These are phyloP conservation scores for Drosophila pseudotalamancana DNA, from an alignment of 2,888 invertebrate genomes.

Conservation along the genomic window DNA sequence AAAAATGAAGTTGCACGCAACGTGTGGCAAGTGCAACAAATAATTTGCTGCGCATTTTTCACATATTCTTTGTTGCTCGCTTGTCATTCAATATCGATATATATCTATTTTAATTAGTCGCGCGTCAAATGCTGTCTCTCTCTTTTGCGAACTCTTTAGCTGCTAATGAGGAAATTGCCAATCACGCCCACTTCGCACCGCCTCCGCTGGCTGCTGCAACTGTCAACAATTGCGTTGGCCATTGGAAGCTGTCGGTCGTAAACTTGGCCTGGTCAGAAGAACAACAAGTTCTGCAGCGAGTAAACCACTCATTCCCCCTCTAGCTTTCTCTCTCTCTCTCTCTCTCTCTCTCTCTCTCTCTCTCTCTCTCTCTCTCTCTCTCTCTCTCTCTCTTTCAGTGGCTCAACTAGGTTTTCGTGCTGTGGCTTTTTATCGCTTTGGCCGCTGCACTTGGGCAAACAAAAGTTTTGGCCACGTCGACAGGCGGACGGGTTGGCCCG, in stretches of 20 bases:
- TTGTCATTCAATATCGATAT: slow-evolving; percentile 7
- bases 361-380: too few species aligned
- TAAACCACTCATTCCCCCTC: too few species aligned
- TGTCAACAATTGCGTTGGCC: slow-evolving; percentile 45
- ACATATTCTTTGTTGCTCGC: background rate
- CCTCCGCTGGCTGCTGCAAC: slow-evolving; percentile 1
- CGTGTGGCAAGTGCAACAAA: slow-evolving; percentile 19
- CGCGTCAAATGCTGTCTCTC: slow-evolving; percentile 16
- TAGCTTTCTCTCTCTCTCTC: too few species aligned
- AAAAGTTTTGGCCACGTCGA: slow-evolving; percentile 60
- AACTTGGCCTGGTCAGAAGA: slow-evolving; percentile 58
- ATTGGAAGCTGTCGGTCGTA: slow-evolving; percentile 46
- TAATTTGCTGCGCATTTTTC: slow-evolving; percentile 14
- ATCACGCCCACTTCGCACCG: slow-evolving; percentile 3
- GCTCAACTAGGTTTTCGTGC: slow-evolving; percentile 49
- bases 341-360: too few species aligned
- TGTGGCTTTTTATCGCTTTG: slow-evolving; percentile 65
- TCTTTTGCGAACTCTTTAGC: too few species aligned
- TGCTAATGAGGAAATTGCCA: slow-evolving; percentile 60
- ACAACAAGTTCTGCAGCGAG: slow-evolving; percentile 36
- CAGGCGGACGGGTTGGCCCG: slow-evolving; percentile 1
- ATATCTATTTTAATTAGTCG: slow-evolving; percentile 31
- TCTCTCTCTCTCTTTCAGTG: too few species aligned
- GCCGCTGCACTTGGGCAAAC: slow-evolving; percentile 74
- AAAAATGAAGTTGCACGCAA: slow-evolving; percentile 45